Evolutionary conservation across 64 coral and sea anemone species (phyloP).

Genomic region (Astreopora myriophthalma): DNA sequence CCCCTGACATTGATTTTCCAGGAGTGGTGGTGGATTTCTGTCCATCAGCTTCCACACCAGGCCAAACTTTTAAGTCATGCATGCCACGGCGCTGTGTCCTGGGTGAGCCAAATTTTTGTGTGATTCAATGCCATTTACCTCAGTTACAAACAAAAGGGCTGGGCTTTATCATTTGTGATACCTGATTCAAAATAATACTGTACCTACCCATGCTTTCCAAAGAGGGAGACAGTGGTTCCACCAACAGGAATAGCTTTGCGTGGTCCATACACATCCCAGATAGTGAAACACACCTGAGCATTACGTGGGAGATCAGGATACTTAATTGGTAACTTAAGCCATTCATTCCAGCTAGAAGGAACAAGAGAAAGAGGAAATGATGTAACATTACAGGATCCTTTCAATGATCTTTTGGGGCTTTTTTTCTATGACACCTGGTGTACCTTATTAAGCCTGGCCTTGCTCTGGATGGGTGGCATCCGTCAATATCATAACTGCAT

Average conservation of each 20-base stretch:
- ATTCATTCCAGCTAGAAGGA: conserved; percentile 95
- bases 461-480: no score
- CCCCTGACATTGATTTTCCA: conserved; percentile 80
- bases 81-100: conserved; percentile 94
- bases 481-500: no score
- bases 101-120: no score
- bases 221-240: conserved; percentile 94
- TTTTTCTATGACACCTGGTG: no score
- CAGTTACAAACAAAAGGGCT: no score
- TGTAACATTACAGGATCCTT: no score
- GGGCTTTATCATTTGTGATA: background rate
- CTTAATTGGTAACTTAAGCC: conserved; percentile 94
- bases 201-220: conserved; percentile 98
- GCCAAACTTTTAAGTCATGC: conserved; percentile 97
- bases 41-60: conserved; percentile 88
- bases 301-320: conserved; percentile 90
- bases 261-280: conserved; percentile 97
- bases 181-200: background rate
- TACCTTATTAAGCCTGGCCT: no score
- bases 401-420: no score
- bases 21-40: conserved; percentile 78
- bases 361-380: background rate
- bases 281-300: conserved; percentile 94
- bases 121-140: no score
- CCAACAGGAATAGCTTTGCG: conserved; percentile 92